Base-by-base conservation (phyloP, 2,113 vertebrate genomes). In the Calcarius ornatus region DNA sequence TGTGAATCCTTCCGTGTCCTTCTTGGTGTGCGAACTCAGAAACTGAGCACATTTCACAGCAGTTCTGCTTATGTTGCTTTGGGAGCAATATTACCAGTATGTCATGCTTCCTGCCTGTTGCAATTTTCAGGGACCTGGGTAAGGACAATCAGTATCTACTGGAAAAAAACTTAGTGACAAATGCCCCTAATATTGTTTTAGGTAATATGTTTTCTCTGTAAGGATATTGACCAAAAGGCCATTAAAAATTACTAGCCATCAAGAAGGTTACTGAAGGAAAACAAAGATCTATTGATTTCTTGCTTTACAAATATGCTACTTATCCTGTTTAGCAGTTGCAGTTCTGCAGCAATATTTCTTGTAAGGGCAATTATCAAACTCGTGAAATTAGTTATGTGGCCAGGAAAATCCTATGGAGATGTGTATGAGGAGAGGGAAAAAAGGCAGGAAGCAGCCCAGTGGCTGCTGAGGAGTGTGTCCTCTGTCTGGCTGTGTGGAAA, bases 261-360 rank as follows among this genome's bases (percentile, higher is more conserved):
- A 73, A 73, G 93, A 54, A 91, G 88, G 51, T 79, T 60, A 80
- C 88, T 56, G 83, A 70, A 71, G 56, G 75, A 79, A 91, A 95
- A 91, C 56, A 47, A 81, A 91, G 81, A 70, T 63, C 72, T 71
- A 92, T 94, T 78, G 95, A 96, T 96, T 94, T 92, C 72, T 93
- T 77, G 31, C 71, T 94, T 86, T 88, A 81, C 42, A 92, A 88
- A 71, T 65, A 89, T 59, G 63, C 64, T 63, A 28, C 66, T 92
- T 84, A 90, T 94, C 70, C 94, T 89, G 7, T 54, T 94, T 94
- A 94, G 92, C 84, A 84, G 48, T 42, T 45, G 27, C 78, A 43
- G 30, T 51, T 96, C 88, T 94, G 42, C 66, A 54, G 59, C 9
- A 6, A 5, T 80, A 66, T 83, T 82, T 95, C 56, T 86, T 81